Conservation (phyloP, 1,140 invertebrate species). For the Drosophila arawakana region DNA sequence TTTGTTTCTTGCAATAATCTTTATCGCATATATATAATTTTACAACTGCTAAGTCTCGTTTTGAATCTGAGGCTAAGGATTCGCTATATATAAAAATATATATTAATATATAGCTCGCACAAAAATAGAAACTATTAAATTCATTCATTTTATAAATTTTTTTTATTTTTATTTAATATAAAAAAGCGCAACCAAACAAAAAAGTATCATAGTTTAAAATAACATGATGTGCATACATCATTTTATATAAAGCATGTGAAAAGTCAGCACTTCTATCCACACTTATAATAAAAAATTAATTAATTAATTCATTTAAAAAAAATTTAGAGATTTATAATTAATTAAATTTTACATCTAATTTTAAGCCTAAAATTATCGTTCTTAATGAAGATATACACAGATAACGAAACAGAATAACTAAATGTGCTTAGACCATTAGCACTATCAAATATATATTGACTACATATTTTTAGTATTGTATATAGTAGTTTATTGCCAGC, state of each 20-base stretch:
- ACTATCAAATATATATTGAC: slow-evolving; percentile 47
- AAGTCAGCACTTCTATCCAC: slow-evolving; percentile 27
- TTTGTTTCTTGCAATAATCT: slow-evolving; percentile 1
- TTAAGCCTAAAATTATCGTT: slow-evolving; percentile 45
- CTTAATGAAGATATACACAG: slow-evolving; percentile 28
- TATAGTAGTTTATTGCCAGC: slow-evolving; percentile 50
- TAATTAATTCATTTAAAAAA: too few relatives aligned
- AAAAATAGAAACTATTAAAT: slow-evolving; percentile 19
- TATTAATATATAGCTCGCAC: not conserved
- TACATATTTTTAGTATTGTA: slow-evolving; percentile 40
- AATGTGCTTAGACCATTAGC: slow-evolving; percentile 45
- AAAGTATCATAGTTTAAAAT: slow-evolving; percentile 4
- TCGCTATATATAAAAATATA: not conserved
- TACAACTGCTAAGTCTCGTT: too few relatives aligned
- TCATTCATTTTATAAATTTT: slow-evolving; percentile 35
- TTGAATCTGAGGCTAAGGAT: not conserved
- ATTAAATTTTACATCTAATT: slow-evolving; percentile 45
- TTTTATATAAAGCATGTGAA: slow-evolving; percentile 25
- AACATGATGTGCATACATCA: slow-evolving; percentile 14
- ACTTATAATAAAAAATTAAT: not conserved
- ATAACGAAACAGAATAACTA: slow-evolving; percentile 21
- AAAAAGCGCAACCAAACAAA: slow-evolving; percentile 17
- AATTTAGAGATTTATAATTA: slow-evolving; percentile 43
- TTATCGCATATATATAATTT: slow-evolving; percentile 19
- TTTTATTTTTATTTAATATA: slow-evolving; percentile 32